Percentiles rank a stretch among this genome's conserved stretches.
phyloP scores from a whole-genome alignment of 2,113 vertebrate species.

The Caracal caracal region DNA sequence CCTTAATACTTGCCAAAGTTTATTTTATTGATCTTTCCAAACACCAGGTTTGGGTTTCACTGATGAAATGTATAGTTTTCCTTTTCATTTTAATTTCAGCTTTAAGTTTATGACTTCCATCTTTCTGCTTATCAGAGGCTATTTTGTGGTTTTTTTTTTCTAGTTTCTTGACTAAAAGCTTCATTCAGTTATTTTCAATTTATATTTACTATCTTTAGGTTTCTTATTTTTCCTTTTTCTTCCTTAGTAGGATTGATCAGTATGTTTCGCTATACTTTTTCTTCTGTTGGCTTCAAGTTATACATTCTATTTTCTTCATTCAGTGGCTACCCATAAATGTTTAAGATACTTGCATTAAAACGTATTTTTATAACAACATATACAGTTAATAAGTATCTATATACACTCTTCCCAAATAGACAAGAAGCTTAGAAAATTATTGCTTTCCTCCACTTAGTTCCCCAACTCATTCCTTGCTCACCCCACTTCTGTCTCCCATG shows the following conservation, averaged over 20 bases:
- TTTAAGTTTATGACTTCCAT: not conserved
- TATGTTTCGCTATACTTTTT: not conserved
- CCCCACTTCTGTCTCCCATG: not conserved
- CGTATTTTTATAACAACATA: not conserved
- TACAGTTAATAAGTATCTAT: not conserved
- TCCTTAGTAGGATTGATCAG: not conserved
- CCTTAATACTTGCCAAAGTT: not conserved
- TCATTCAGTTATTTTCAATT: not conserved
- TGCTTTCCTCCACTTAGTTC: not conserved
- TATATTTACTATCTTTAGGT: not conserved
- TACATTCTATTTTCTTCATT: slow-evolving; percentile 18
- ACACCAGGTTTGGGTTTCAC: not conserved
- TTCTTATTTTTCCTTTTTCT: not conserved
- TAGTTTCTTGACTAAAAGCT: slow-evolving; percentile 30
- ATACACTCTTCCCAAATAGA: not conserved
- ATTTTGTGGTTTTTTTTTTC: not conserved
- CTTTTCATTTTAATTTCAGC: slow-evolving; percentile 9
- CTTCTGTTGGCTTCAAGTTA: not conserved
- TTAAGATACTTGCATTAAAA: slow-evolving; percentile 7
- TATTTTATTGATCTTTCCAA: not conserved
- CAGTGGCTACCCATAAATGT: not conserved
- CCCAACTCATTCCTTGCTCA: not conserved
- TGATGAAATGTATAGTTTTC: not conserved
- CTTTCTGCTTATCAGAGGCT: not conserved
- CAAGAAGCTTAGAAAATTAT: not conserved